phyloP scores from a whole-genome alignment of 2,888 invertebrate species.

The Copidosoma aretas region DNA sequence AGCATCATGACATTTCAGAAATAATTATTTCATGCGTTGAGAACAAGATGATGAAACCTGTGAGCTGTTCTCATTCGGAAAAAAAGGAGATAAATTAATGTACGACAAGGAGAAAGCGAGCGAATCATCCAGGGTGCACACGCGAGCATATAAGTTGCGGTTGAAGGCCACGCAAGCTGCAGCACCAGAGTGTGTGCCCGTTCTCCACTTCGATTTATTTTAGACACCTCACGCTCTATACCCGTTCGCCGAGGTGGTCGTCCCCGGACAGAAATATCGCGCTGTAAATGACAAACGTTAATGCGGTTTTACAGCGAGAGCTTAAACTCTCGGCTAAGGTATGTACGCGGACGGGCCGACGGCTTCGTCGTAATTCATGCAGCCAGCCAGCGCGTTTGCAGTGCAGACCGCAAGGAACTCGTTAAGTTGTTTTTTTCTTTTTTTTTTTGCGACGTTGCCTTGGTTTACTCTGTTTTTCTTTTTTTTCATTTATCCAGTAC shows the following conservation, averaged over 20 bases:
- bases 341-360: neutral
- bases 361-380: conserved; percentile 29
- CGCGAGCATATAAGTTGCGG: too few relatives aligned
- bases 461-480: neutral
- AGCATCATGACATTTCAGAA: too few relatives aligned
- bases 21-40: too few relatives aligned
- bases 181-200: neutral
- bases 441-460: neutral
- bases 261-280: conserved; percentile 34
- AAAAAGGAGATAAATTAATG: too few relatives aligned
- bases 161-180: too few relatives aligned
- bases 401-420: conserved; percentile 24
- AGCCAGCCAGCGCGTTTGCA: neutral
- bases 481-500: neutral
- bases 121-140: too few relatives aligned
- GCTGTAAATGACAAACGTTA: conserved; percentile 38
- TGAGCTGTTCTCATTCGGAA: too few relatives aligned
- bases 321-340: conserved; percentile 19
- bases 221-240: conserved; percentile 29
- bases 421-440: conserved; percentile 32
- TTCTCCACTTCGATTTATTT: conserved; percentile 36
- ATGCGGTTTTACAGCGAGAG: conserved; percentile 39
- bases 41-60: too few relatives aligned
- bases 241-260: conserved; percentile 28
- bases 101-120: too few relatives aligned